Base-by-base conservation (phyloP, 2,888 invertebrate genomes). In the Lottia gigantea region DNA sequence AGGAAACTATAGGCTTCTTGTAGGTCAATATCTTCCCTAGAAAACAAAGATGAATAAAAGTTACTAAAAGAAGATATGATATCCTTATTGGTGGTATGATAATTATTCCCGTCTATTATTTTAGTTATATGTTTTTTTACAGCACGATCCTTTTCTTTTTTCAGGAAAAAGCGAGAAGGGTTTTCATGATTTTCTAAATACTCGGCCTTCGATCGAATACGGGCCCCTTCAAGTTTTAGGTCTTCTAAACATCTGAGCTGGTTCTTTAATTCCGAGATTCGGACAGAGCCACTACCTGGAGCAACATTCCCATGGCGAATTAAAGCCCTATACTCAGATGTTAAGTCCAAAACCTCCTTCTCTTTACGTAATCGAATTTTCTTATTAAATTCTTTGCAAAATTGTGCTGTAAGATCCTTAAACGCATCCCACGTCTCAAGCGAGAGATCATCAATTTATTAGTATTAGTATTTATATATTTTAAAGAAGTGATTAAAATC, bases 1-100 rank as follows among this genome's bases (percentile, higher is more conserved):
- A 67, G 62, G 46, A 67, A 67, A 15, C n/a, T n/a, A n/a, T n/a
- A n/a, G n/a, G n/a, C n/a, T n/a, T n/a, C n/a, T n/a, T n/a, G n/a
- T n/a, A 62, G 16, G 23, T 71, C 71, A 45, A 67, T 55, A 40
- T 63, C 64, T 55, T 71, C 71, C 26, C 31, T n/a, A 8, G 46
- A 19, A 8, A 68, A 62, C 4, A 68, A 25, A 23, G 68, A 25
- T 0, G 19, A 40, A 62, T 67, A 71, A 23, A 67, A 71, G 8
- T 47, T 14, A 0, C 16, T 19, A 63, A 46, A 67, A 25, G 25
- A 46, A 7, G 19, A 12, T 47, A 67, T 63, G n/a, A 71, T 71
- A 3, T 14, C 64, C 7, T 15, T 45, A 46, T 55, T 45, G 49
- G 46, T 26, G 14, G 26, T 64, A 19, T 31, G 6, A 0, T 23